Percentiles rank a stretch among this genome's conserved stretches.
phyloP scores from a whole-genome alignment of 2,888 invertebrate species.

The Apotomis turbidana region DNA sequence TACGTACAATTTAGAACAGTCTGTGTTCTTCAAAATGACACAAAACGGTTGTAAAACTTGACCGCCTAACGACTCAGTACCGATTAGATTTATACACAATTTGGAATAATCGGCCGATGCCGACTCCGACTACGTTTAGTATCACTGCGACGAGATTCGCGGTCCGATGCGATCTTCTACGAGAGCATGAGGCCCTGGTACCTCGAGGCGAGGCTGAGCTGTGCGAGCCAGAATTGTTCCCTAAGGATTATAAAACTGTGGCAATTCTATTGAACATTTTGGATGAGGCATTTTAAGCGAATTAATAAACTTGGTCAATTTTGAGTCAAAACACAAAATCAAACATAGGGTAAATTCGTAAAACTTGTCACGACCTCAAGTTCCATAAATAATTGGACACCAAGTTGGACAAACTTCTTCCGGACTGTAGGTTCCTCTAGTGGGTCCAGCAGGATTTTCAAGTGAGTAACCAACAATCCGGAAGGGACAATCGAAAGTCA shows the following conservation, averaged over 20 bases:
- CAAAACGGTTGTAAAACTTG: conserved; percentile 8
- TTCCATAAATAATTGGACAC: too few relatives aligned
- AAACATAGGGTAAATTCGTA: conserved; percentile 5
- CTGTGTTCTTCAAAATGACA: too few relatives aligned
- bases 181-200: not conserved
- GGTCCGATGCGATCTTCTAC: conserved; percentile 3
- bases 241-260: too few relatives aligned
- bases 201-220: too few relatives aligned
- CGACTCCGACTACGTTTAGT: conserved; percentile 9
- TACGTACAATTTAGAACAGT: not conserved
- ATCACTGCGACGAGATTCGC: conserved; percentile 20
- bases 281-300: too few relatives aligned
- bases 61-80: not conserved
- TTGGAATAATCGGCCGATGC: not conserved
- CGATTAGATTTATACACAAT: conserved; percentile 24
- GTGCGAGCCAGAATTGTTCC: too few relatives aligned
- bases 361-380: not conserved
- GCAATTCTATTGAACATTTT: too few relatives aligned
- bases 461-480: too few relatives aligned
- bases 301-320: not conserved
- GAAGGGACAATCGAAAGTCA: too few relatives aligned
- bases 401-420: too few relatives aligned
- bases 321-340: not conserved
- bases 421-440: too few relatives aligned
- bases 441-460: too few relatives aligned